Evolutionary conservation across 2,113 vertebrate species (phyloP).

Genomic region (Embiotoca jacksoni): DNA sequence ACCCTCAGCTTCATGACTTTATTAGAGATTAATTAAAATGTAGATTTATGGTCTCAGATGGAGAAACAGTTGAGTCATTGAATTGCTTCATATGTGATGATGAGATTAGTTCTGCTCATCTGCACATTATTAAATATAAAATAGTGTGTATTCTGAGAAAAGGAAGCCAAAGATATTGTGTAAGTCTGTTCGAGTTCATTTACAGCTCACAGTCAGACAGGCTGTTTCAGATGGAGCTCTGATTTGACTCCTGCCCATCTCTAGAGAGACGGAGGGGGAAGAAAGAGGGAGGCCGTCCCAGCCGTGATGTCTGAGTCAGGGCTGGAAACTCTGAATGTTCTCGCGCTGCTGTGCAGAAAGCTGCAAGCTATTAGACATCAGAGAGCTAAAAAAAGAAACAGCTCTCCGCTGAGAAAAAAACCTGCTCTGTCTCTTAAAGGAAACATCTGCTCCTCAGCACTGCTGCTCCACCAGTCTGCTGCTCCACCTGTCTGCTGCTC

Average conservation of each 20-base stretch:
- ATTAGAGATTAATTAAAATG: slow-evolving; percentile 41
- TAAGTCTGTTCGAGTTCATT: slow-evolving; percentile 28
- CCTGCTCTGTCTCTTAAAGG: slow-evolving; percentile 41
- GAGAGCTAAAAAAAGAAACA: slow-evolving; percentile 76
- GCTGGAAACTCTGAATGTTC: slow-evolving; percentile 86
- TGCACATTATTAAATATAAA: slow-evolving; percentile 31
- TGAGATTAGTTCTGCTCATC: slow-evolving; percentile 38
- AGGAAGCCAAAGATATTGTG: slow-evolving; percentile 22
- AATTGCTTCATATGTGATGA: slow-evolving; percentile 41
- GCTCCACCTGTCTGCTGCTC: slow-evolving; percentile 20
- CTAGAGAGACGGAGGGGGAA: slow-evolving; percentile 22
- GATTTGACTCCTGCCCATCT: slow-evolving; percentile 37
- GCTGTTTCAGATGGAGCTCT: slow-evolving; percentile 47
- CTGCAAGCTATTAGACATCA: slow-evolving; percentile 81
- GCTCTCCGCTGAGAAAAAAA: slow-evolving; percentile 49
- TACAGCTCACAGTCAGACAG: slow-evolving; percentile 27
- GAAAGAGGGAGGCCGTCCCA: slow-evolving; percentile 32
- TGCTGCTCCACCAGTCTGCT: not conserved
- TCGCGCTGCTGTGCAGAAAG: slow-evolving; percentile 79
- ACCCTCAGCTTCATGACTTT: slow-evolving; percentile 9
- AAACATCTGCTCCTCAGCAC: slow-evolving; percentile 34
- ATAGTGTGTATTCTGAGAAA: not conserved
- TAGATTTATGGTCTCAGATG: slow-evolving; percentile 59
- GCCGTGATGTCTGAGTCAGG: slow-evolving; percentile 71
- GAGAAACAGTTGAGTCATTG: slow-evolving; percentile 45